Evolutionary conservation across 2,113 vertebrate genomes (phyloP).

Genomic region (Cairina moschata): DNA sequence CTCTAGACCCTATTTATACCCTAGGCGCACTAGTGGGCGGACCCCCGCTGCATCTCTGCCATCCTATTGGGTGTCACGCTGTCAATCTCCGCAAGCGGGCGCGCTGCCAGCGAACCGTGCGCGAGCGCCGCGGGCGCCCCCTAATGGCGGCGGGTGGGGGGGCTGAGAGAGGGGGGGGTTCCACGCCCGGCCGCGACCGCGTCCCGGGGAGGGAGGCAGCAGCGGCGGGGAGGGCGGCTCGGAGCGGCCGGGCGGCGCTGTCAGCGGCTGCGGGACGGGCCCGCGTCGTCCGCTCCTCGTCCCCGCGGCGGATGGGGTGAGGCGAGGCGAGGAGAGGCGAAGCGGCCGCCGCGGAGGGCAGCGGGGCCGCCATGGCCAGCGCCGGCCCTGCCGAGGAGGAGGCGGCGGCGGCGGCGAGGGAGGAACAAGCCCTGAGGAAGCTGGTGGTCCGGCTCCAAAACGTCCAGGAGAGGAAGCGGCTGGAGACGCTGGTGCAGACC

Average conservation of each 20-base stretch:
- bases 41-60: fast-evolving
- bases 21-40: background rate
- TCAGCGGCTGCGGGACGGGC: background rate
- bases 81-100: background rate
- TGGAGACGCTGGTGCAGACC: constrained; percentile 87
- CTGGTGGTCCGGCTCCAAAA: constrained; percentile 87
- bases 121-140: background rate
- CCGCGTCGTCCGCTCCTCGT: background rate
- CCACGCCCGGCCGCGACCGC: too few relatives aligned
- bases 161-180: background rate
- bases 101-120: fast-evolving
- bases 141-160: background rate
- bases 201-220: background rate
- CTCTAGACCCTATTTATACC: fast-evolving
- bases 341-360: background rate
- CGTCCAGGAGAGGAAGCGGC: constrained; percentile 84
- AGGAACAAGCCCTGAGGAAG: constrained; percentile 82
- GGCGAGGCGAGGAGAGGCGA: background rate
- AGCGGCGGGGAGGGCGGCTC: background rate
- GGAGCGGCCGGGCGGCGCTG: background rate
- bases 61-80: fast-evolving
- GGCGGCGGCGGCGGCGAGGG: constrained; percentile 79
- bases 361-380: constrained; percentile 64
- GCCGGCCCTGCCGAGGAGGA: background rate
- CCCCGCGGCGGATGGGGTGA: background rate